phyloP scores from a whole-genome alignment of 2,888 invertebrate species.

The Eupsilia transversa region DNA sequence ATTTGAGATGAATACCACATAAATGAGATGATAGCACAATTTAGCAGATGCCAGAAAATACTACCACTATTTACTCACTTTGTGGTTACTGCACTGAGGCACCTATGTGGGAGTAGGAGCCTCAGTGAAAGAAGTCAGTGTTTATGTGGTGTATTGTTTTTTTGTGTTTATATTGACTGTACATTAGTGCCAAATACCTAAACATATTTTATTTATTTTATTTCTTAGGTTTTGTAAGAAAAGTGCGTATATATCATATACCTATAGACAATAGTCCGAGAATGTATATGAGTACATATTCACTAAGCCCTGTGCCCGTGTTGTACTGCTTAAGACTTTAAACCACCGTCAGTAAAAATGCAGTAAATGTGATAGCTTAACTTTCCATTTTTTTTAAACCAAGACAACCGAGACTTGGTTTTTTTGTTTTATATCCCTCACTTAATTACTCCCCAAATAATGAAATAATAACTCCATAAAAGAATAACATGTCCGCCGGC shows the following conservation, averaged over 20 bases:
- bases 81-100: too few species aligned
- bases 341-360: background rate
- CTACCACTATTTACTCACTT: background rate
- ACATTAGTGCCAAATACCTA: too few species aligned
- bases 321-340: background rate
- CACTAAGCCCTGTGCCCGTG: background rate
- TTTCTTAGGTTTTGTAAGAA: background rate
- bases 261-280: too few species aligned
- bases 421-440: too few species aligned
- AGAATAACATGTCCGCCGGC: conserved; percentile 60
- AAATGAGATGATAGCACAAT: too few species aligned
- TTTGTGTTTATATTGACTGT: background rate
- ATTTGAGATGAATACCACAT: background rate
- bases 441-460: conserved; percentile 44
- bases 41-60: background rate
- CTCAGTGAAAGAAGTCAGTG: background rate
- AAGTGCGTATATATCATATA: too few species aligned
- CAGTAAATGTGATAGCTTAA: background rate
- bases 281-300: background rate
- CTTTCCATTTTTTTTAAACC: too few species aligned
- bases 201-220: background rate
- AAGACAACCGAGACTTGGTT: too few species aligned
- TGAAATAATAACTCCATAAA: conserved; percentile 60
- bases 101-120: background rate
- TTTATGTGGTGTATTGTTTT: background rate